Conservation (phyloP, 2,797 vertebrate genomes). For the Eupleurogrammus muticus region DNA sequence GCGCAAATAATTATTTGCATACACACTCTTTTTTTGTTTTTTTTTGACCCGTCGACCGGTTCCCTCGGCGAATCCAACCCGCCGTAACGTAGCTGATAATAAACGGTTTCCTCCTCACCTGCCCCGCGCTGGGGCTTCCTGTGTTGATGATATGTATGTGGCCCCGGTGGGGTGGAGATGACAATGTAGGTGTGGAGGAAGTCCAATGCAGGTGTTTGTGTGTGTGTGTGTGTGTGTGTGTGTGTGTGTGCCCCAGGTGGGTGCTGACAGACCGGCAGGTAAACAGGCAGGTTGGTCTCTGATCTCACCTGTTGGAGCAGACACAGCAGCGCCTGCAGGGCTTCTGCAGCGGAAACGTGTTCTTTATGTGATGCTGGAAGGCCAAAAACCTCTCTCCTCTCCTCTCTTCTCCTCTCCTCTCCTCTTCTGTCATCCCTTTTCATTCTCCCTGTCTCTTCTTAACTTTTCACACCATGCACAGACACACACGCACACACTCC, state of each 20-base stretch:
- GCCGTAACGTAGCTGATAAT: constrained; percentile 64
- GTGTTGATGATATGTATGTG: constrained; percentile 78
- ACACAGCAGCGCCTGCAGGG: constrained; percentile 69
- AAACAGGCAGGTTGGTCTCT: constrained; percentile 76
- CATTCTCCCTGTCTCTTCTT: constrained; percentile 1
- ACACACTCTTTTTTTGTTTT: too few species aligned
- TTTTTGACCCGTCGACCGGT: constrained; percentile 48
- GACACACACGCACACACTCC: constrained; percentile 20
- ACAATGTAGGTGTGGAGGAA: constrained; percentile 78
- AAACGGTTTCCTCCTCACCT: constrained; percentile 73
- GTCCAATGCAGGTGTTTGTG: constrained; percentile 73
- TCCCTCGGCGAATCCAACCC: constrained; percentile 54
- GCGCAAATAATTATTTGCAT: constrained; percentile 61
- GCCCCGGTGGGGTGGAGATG: constrained; percentile 66
- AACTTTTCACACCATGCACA: background rate
- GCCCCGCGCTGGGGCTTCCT: constrained; percentile 70
- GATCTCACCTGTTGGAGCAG: constrained; percentile 79
- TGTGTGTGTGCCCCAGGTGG: constrained; percentile 54
- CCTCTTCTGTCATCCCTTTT: constrained; percentile 7
- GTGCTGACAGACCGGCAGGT: constrained; percentile 78
- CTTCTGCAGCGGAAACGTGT: constrained; percentile 65
- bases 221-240: constrained; percentile 34
- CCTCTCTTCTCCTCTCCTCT: background rate
- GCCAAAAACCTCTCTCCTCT: constrained; percentile 1
- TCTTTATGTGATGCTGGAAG: constrained; percentile 61